Conservation (phyloP, 2,888 invertebrate genomes). For the Eutolmus rufibarbis region DNA sequence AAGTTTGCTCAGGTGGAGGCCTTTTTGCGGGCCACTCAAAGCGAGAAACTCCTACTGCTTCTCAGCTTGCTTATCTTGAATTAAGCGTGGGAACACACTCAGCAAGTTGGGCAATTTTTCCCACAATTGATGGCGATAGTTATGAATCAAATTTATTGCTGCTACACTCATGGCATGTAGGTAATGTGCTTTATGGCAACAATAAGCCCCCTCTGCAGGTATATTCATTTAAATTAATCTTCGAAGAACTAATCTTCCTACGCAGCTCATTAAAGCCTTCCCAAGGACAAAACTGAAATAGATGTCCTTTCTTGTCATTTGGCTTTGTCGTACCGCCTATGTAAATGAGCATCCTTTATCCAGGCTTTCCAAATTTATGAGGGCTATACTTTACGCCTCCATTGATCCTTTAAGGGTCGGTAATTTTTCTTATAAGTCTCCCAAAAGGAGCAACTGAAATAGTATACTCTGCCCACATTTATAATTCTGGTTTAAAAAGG, state of each 20-base stretch:
- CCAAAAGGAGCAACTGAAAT: neutral
- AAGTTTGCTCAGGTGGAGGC: constrained; percentile 20
- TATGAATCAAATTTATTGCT: neutral
- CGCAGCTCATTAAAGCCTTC: neutral
- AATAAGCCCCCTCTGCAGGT: neutral
- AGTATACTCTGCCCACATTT: neutral
- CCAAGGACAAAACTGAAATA: neutral
- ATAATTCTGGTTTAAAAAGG: neutral
- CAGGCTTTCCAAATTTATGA: neutral
- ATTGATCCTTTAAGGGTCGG: neutral
- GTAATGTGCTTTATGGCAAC: neutral
- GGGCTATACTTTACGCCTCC: neutral
- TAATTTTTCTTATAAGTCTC: neutral
- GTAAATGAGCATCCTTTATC: neutral
- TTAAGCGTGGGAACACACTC: neutral
- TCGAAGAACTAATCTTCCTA: neutral
- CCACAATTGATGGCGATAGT: neutral
- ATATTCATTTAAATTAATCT: neutral
- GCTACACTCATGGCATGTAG: neutral
- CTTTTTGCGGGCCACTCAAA: neutral
- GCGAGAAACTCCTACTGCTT: neutral
- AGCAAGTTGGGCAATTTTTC: neutral
- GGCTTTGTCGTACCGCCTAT: neutral
- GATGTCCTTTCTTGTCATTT: neutral
- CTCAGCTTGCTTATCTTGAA: neutral